phyloP scores from a whole-genome alignment of 2,888 invertebrate genomes.

The Gortyna flavago region DNA sequence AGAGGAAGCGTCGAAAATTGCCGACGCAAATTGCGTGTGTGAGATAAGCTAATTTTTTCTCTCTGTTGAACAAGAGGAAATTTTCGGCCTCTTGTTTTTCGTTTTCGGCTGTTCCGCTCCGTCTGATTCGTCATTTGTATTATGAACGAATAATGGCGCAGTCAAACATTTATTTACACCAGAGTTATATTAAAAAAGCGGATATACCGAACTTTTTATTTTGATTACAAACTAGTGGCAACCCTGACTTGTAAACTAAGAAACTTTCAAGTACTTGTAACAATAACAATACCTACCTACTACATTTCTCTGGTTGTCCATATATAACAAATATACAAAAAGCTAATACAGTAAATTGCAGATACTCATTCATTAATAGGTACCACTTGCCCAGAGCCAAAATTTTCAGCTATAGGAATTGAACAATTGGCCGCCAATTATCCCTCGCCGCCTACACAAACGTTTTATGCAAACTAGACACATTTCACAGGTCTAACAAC shows the following conservation, averaged over 20 bases:
- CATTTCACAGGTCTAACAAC: slow-evolving; percentile 28
- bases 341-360: background rate
- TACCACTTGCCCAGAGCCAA: background rate
- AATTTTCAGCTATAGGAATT: background rate
- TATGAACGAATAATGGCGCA: slow-evolving; percentile 41
- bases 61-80: slow-evolving; percentile 68
- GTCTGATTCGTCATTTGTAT: slow-evolving; percentile 63
- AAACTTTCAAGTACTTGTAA: background rate
- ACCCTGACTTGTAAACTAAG: background rate
- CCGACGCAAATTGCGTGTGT: slow-evolving; percentile 90
- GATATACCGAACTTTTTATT: background rate
- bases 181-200: background rate
- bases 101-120: slow-evolving; percentile 60
- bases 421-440: background rate
- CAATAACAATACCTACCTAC: background rate
- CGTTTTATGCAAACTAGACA: slow-evolving; percentile 4
- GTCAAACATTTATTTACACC: slow-evolving; percentile 36
- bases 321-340: background rate
- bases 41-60: slow-evolving; percentile 89
- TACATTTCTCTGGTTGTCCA: background rate
- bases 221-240: background rate
- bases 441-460: background rate
- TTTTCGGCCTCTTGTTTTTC: slow-evolving; percentile 65
- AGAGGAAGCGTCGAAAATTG: slow-evolving; percentile 89
- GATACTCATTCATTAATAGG: background rate